Evolutionary conservation across 2,797 vertebrate species (phyloP).

Genomic region (Hemitrygon akajei): DNA sequence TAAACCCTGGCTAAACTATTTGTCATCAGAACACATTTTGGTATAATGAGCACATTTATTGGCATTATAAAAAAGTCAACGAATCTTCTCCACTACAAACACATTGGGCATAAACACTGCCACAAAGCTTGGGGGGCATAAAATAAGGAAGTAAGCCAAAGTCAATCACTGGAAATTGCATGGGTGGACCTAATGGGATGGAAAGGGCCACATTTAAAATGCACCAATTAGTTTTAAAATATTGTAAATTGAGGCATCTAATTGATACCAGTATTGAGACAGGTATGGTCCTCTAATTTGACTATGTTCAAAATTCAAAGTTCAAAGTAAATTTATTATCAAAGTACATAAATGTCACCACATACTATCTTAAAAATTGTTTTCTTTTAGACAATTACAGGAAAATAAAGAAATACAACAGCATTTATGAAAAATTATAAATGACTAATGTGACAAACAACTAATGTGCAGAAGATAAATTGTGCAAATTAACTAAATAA

Average conservation of each 20-base stretch:
- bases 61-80: background rate
- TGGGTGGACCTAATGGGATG: background rate
- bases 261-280: background rate
- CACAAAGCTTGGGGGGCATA: background rate
- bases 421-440: too few relatives aligned
- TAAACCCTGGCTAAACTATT: background rate
- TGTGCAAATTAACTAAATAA: too few relatives aligned
- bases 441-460: too few relatives aligned
- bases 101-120: background rate
- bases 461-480: too few relatives aligned
- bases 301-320: too few relatives aligned
- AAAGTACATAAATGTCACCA: too few relatives aligned
- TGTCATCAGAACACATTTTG: background rate
- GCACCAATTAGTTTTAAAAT: background rate
- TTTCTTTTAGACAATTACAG: too few relatives aligned
- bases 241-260: background rate
- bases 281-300: background rate
- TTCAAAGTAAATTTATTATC: too few relatives aligned
- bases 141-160: background rate
- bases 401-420: too few relatives aligned
- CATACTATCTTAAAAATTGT: too few relatives aligned
- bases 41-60: background rate
- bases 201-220: background rate
- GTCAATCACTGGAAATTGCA: background rate
- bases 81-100: background rate